Percentiles rank a stretch among this genome's conserved stretches.
These are phyloP conservation scores for Mystacornis crossleyi DNA, from an alignment of 2,113 vertebrate species.

Conservation along the genomic window DNA sequence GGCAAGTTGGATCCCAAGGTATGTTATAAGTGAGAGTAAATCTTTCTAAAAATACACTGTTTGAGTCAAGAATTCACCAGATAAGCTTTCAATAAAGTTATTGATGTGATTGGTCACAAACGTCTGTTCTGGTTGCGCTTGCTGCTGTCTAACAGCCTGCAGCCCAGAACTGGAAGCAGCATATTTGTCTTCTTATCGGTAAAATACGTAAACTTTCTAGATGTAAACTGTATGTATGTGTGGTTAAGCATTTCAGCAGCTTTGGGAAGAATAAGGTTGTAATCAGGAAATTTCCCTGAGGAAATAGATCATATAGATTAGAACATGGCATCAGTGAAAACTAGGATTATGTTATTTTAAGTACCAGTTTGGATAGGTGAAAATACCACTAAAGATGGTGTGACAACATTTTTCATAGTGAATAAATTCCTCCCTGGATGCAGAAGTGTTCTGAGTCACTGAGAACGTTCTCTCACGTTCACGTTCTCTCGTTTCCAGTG, in stretches of 20 bases:
- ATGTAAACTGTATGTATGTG: not conserved
- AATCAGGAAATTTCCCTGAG: not conserved
- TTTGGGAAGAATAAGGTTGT: not conserved
- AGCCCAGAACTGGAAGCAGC: not conserved
- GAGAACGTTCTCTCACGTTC: not conserved
- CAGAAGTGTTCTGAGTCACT: not conserved
- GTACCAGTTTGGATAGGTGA: not conserved
- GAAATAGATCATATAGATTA: not conserved
- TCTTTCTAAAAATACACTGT: not conserved
- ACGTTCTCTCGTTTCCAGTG: not conserved
- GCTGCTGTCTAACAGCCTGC: not conserved
- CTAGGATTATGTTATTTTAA: not conserved
- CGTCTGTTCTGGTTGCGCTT: not conserved
- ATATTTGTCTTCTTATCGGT: not conserved
- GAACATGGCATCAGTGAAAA: not conserved
- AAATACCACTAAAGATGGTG: not conserved
- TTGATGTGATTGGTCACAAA: not conserved
- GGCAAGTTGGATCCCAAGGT: constrained; percentile 91
- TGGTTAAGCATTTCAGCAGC: not conserved
- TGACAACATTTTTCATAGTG: not conserved
- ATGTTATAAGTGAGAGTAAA: not conserved
- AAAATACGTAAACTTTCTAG: not conserved
- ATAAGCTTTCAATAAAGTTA: not conserved
- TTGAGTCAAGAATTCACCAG: not conserved
- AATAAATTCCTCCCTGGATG: not conserved